Evolutionary conservation across 2,888 invertebrate species (phyloP).

Genomic region (Apodemia duryi): DNA sequence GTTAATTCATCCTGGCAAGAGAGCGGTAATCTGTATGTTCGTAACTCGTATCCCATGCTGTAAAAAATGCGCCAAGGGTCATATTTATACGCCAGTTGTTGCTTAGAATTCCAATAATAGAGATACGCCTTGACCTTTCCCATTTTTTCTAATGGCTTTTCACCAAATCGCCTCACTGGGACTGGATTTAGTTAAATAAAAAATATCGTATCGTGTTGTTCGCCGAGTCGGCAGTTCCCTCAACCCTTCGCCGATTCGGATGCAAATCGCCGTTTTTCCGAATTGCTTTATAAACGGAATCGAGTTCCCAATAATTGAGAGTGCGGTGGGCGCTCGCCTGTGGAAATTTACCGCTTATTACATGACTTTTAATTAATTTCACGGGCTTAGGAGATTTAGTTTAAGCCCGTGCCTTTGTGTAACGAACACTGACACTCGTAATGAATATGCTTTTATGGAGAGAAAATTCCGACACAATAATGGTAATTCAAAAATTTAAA

Average conservation of each 20-base stretch:
- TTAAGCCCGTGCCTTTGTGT: neutral
- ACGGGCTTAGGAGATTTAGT: neutral
- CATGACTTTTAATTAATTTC: constrained; percentile 14
- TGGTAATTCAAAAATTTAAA: too few species aligned
- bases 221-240: constrained; percentile 1
- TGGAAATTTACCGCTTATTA: constrained; percentile 13
- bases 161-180: neutral
- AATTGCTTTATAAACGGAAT: constrained; percentile 66
- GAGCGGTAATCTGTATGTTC: too few species aligned
- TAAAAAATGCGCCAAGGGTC: too few species aligned
- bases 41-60: too few species aligned
- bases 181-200: neutral
- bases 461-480: neutral
- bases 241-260: constrained; percentile 47
- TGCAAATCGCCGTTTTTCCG: constrained; percentile 69
- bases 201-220: neutral
- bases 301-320: constrained; percentile 13
- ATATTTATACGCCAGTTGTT: too few species aligned
- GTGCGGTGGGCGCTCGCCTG: constrained; percentile 5
- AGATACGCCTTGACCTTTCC: constrained; percentile 15
- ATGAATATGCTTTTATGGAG: neutral
- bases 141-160: constrained; percentile 9
- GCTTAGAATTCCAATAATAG: too few species aligned
- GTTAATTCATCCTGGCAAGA: too few species aligned
- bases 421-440: neutral